Evolutionary conservation across 2,888 invertebrate genomes (phyloP).

Genomic region (Kryphioiulus occultus): DNA sequence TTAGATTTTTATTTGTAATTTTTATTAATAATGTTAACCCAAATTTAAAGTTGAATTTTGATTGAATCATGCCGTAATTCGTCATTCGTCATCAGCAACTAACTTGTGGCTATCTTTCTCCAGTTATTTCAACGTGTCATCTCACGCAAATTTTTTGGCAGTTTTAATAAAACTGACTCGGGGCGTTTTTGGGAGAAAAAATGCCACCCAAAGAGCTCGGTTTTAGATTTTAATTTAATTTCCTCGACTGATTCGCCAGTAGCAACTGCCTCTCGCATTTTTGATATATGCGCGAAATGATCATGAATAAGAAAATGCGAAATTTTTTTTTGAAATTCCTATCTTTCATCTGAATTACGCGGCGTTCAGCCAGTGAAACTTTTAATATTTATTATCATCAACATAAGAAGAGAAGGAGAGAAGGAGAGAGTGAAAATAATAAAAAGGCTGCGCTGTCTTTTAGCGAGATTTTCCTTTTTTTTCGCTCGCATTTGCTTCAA

Average conservation of each 20-base stretch:
- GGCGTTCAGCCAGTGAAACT: background rate
- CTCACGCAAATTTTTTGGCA: no score
- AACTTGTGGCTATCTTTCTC: no score
- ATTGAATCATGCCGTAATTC: no score
- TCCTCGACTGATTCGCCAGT: background rate
- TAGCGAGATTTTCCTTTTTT: background rate
- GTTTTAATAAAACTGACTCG: no score
- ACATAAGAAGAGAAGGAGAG: conserved; percentile 3
- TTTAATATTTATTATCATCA: conserved; percentile 35
- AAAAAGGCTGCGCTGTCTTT: background rate
- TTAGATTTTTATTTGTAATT: no score
- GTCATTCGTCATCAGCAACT: no score
- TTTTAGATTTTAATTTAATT: conserved; percentile 35
- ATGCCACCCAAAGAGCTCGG: background rate
- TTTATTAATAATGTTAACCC: no score
- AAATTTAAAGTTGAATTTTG: no score
- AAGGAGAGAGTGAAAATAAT: background rate
- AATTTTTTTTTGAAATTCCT: background rate
- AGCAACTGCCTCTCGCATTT: background rate
- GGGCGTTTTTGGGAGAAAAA: no score
- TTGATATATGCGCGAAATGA: background rate
- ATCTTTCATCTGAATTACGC: conserved; percentile 24
- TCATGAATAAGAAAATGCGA: background rate
- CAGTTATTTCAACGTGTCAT: no score
- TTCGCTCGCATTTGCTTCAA: conserved; percentile 4